Conservation (phyloP, 2,797 vertebrate species). For the Myotis daubentonii region DNA sequence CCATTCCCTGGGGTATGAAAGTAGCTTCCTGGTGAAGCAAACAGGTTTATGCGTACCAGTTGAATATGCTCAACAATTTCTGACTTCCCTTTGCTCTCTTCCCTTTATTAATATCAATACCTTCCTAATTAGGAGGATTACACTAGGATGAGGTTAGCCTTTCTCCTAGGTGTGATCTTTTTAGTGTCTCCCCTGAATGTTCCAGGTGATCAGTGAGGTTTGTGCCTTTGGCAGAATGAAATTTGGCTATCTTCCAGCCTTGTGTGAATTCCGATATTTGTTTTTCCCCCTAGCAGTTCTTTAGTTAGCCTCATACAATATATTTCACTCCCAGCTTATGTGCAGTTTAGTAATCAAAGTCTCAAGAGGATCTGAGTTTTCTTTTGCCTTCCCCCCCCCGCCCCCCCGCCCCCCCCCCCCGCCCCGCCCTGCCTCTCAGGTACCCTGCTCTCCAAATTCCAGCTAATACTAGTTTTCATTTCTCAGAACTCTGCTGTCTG, state of each 20-base stretch:
- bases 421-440: rapidly evolving
- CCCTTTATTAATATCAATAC: background rate
- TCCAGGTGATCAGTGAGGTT: background rate
- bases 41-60: background rate
- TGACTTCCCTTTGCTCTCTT: background rate
- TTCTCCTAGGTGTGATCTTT: background rate
- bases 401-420: rapidly evolving
- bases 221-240: background rate
- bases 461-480: background rate
- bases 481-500: background rate
- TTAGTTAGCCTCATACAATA: background rate
- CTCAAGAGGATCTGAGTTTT: background rate
- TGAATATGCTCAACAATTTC: background rate
- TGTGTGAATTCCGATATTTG: background rate
- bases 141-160: background rate
- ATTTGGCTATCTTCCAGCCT: background rate
- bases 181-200: background rate
- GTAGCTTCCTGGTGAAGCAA: background rate
- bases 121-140: too few relatives aligned
- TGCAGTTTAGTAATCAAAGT: background rate
- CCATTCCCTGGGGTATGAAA: background rate
- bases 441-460: background rate
- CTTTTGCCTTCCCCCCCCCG: background rate
- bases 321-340: background rate
- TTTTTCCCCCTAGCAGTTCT: background rate